A percentile compares a stretch with the other conserved stretches of the same genome.
phyloP scores from a whole-genome alignment of 2,888 invertebrate species.

The Morinoia aosen region DNA sequence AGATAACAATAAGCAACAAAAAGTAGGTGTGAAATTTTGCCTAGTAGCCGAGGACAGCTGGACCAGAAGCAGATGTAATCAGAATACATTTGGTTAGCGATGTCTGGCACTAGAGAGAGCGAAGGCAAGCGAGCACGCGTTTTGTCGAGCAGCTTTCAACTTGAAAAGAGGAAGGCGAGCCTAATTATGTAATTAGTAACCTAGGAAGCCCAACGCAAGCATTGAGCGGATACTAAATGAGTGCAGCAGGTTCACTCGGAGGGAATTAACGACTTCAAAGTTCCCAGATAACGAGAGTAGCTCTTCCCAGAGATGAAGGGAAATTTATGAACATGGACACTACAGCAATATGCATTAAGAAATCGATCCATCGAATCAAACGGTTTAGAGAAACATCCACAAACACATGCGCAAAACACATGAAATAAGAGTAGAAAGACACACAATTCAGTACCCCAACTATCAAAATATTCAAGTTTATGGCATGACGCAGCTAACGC shows the following conservation, averaged over 20 bases:
- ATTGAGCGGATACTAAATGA: not conserved
- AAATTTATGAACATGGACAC: not conserved
- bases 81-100: not conserved
- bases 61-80: not conserved
- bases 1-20: not conserved
- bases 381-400: not conserved
- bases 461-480: not conserved
- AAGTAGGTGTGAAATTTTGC: not conserved
- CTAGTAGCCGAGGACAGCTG: not conserved
- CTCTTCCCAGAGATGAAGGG: not conserved
- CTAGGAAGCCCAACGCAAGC: not conserved
- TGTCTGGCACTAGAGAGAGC: not conserved
- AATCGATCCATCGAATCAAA: not conserved
- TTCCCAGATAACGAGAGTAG: not conserved
- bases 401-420: not conserved
- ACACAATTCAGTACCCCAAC: not conserved
- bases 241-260: not conserved
- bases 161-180: not conserved
- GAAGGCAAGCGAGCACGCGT: not conserved
- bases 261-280: not conserved
- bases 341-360: not conserved
- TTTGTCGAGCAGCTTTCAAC: not conserved
- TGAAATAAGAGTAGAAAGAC: not conserved
- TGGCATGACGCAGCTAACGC: not conserved
- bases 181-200: slow-evolving; percentile 4